Evolutionary conservation across 2,113 vertebrate species (phyloP).

Genomic region (Lamprotornis superbus): DNA sequence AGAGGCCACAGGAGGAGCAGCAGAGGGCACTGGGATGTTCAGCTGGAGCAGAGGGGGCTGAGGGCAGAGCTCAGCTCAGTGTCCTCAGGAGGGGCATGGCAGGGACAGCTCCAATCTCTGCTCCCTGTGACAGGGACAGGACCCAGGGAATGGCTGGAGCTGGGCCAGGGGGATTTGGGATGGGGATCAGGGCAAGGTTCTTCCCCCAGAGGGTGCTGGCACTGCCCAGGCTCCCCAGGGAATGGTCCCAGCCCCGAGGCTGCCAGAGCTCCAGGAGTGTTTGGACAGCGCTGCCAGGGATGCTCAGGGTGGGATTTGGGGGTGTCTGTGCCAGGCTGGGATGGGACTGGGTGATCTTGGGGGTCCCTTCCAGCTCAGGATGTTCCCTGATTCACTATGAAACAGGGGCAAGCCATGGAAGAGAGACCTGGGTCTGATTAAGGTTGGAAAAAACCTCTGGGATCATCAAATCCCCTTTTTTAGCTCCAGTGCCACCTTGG

Average conservation of each 20-base stretch:
- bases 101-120: background rate
- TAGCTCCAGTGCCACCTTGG: background rate
- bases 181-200: rapidly evolving
- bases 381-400: background rate
- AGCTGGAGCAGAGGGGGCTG: background rate
- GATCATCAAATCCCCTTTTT: background rate
- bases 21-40: background rate
- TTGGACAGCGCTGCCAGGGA: background rate
- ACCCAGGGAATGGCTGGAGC: background rate
- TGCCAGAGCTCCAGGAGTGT: background rate
- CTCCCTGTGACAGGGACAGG: background rate
- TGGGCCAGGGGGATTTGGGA: background rate
- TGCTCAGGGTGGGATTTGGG: background rate
- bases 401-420: rapidly evolving
- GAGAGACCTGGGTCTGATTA: background rate
- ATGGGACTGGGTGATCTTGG: no score
- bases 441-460: background rate
- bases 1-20: background rate
- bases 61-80: background rate
- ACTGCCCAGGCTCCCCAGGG: background rate
- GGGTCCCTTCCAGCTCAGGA: background rate
- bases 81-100: background rate
- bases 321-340: rapidly evolving
- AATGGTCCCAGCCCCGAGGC: no score
- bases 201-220: background rate